Conservation (phyloP, 2,797 vertebrate species). For the Cossypha heuglini region DNA sequence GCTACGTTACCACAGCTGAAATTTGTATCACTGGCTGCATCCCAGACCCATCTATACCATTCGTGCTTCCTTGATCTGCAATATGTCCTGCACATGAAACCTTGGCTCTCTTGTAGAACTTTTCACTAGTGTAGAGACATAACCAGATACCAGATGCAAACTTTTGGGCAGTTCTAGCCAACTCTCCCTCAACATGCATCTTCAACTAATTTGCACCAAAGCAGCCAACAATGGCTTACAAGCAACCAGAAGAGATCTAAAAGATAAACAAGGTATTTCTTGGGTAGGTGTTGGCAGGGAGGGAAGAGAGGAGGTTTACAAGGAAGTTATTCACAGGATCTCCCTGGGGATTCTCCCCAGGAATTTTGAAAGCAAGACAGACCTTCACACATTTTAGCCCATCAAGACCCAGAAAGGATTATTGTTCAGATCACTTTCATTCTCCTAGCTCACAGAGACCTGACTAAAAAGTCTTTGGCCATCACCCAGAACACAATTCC, state of each 20-base stretch:
- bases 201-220: background rate
- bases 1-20: background rate
- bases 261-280: background rate
- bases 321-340: background rate
- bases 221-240: background rate
- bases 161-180: background rate
- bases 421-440: background rate
- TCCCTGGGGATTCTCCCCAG: background rate
- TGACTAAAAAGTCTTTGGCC: background rate
- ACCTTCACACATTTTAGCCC: background rate
- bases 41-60: background rate
- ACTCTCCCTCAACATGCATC: background rate
- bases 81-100: background rate
- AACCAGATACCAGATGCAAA: background rate
- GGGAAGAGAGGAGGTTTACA: background rate
- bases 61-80: background rate
- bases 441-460: background rate
- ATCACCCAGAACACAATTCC: background rate
- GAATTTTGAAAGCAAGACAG: background rate
- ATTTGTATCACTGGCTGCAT: background rate
- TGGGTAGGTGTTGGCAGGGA: background rate
- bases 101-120: background rate
- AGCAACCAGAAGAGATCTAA: background rate
- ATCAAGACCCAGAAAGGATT: background rate
- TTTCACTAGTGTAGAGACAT: background rate